Evolutionary conservation across 2,888 invertebrate genomes (phyloP).

Genomic region (Dolomedes plantarius): DNA sequence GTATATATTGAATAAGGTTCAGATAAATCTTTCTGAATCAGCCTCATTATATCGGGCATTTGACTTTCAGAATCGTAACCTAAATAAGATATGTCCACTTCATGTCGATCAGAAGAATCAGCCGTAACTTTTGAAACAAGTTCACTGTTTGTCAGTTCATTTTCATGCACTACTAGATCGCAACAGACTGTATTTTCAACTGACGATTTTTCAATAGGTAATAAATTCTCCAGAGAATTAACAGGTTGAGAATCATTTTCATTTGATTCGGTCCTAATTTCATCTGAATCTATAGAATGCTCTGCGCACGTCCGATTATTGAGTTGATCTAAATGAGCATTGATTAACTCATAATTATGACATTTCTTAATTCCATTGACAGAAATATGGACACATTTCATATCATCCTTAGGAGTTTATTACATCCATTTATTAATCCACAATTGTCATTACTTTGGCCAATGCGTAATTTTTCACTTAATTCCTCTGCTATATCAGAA

Average conservation of each 20-base stretch:
- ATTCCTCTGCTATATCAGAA: constrained; percentile 31
- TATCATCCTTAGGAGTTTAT: constrained; percentile 43
- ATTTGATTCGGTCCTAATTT: constrained; percentile 21
- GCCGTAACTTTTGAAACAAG: not conserved
- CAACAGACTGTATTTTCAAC: not conserved
- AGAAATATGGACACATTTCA: constrained; percentile 52
- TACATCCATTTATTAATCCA: constrained; percentile 55
- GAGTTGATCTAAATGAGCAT: constrained; percentile 39
- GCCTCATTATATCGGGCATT: constrained; percentile 99
- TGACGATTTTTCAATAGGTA: not conserved
- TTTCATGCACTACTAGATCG: not conserved
- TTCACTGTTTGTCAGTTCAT: not conserved
- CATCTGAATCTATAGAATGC: not conserved
- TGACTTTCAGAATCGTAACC: constrained; percentile 94
- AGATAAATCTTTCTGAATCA: constrained; percentile 98
- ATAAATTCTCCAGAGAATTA: not conserved
- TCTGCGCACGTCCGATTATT: constrained; percentile 38
- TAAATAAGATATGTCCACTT: constrained; percentile 76
- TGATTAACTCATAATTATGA: constrained; percentile 33
- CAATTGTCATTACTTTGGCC: constrained; percentile 24
- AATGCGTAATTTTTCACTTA: constrained; percentile 50
- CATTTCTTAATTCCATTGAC: constrained; percentile 38
- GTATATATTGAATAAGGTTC: constrained; percentile 99
- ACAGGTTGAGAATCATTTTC: not conserved
- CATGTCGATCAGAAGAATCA: not conserved